A percentile compares a stretch with the other conserved stretches of the same genome.
Evolutionary conservation across 1,140 invertebrate species (phyloP).

Genomic region (Lordiphosa clarofinis): DNA sequence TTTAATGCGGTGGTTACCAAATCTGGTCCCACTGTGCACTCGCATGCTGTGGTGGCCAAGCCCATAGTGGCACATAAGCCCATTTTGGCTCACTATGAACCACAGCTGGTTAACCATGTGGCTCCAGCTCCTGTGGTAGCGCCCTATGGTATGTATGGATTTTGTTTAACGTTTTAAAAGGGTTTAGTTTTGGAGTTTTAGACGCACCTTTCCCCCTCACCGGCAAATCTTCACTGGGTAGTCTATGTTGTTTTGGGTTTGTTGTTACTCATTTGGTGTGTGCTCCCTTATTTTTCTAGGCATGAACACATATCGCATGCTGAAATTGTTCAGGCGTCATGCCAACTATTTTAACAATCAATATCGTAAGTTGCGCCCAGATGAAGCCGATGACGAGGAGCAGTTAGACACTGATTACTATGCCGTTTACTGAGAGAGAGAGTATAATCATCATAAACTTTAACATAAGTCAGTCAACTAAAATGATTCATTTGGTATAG

Average conservation of each 20-base stretch:
- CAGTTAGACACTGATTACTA: slow-evolving; percentile 33
- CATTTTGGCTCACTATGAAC: slow-evolving; percentile 57
- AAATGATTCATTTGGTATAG: slow-evolving; percentile 29
- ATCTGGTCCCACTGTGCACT: slow-evolving; percentile 81
- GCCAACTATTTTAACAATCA: slow-evolving; percentile 78
- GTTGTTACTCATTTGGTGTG: slow-evolving; percentile 36
- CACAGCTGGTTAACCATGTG: slow-evolving; percentile 62
- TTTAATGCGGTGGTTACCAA: slow-evolving; percentile 83
- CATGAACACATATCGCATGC: slow-evolving; percentile 79
- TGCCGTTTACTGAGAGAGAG: slow-evolving; percentile 51
- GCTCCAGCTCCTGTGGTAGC: slow-evolving; percentile 65
- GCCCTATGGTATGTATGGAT: slow-evolving; percentile 79
- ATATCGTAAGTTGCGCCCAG: slow-evolving; percentile 74
- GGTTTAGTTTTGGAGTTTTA: slow-evolving; percentile 5
- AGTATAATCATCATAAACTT: too few relatives aligned
- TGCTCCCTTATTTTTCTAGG: slow-evolving; percentile 65
- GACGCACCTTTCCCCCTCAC: slow-evolving; percentile 29
- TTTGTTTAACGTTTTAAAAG: background rate
- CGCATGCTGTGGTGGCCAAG: slow-evolving; percentile 68
- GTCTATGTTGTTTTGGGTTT: slow-evolving; percentile 7
- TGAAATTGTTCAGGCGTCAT: slow-evolving; percentile 74
- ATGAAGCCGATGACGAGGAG: slow-evolving; percentile 50
- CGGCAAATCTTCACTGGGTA: slow-evolving; percentile 17
- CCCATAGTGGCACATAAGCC: slow-evolving; percentile 70
- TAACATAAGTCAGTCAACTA: slow-evolving; percentile 45